Evolutionary conservation across 1,140 invertebrate genomes (phyloP).

Genomic region (Eumeta japonica): DNA sequence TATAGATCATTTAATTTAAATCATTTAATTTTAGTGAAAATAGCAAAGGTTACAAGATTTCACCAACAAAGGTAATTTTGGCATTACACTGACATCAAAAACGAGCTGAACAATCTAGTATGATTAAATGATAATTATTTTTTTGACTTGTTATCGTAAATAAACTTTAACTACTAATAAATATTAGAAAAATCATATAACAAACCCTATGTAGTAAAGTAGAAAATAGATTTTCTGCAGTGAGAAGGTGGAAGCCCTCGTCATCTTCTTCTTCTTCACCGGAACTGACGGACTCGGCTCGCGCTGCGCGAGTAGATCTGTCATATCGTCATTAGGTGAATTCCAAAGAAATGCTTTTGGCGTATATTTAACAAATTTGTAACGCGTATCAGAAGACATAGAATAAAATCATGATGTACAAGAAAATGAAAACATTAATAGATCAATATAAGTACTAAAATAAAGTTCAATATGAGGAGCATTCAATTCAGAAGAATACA

Average conservation of each 20-base stretch:
- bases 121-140: conserved; percentile 3
- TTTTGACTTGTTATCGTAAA: background rate
- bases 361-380: too few species aligned
- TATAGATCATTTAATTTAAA: too few species aligned
- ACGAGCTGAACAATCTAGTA: too few species aligned
- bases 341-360: too few species aligned
- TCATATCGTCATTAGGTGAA: too few species aligned
- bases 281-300: conserved; percentile 80
- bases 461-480: too few species aligned
- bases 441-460: too few species aligned
- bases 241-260: conserved; percentile 85
- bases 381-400: background rate
- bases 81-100: too few species aligned
- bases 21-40: background rate
- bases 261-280: conserved; percentile 87
- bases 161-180: conserved; percentile 2
- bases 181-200: conserved; percentile 7
- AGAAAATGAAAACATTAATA: conserved; percentile 2
- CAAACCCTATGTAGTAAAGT: conserved; percentile 78
- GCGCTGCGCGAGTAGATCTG: conserved; percentile 70
- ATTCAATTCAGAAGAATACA: too few species aligned
- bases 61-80: background rate
- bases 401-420: background rate
- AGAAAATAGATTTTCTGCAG: conserved; percentile 87
- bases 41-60: background rate